Conservation (phyloP, 2,797 vertebrate genomes). For the Arremon aurantiirostris region DNA sequence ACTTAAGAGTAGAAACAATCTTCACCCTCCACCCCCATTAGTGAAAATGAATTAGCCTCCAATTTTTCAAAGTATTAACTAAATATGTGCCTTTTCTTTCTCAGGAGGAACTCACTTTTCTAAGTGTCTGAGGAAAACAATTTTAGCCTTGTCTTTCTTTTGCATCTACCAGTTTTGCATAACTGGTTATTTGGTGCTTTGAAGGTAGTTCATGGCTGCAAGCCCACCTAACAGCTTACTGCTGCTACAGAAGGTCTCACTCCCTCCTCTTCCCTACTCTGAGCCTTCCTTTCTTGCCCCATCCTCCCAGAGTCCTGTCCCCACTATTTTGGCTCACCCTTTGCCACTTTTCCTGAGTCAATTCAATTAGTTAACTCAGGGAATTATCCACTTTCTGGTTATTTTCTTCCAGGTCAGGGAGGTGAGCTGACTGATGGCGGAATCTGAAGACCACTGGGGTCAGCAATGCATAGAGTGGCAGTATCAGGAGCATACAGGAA, state of each 20-base stretch:
- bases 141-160: not conserved
- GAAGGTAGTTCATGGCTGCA: not conserved
- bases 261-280: not conserved
- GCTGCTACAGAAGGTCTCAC: not conserved
- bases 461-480: not conserved
- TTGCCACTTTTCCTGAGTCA: not conserved
- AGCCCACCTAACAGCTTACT: not conserved
- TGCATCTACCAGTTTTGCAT: not conserved
- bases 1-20: not conserved
- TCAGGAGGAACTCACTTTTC: not conserved
- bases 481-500: not conserved
- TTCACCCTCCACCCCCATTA: not conserved
- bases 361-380: not conserved
- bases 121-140: not conserved
- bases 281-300: not conserved
- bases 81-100: not conserved
- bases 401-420: not conserved
- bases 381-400: not conserved
- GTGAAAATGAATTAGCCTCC: not conserved
- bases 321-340: not conserved
- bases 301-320: not conserved
- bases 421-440: not conserved
- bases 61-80: not conserved
- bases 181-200: not conserved
- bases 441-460: not conserved